phyloP scores from a whole-genome alignment of 2,888 invertebrate species.

The Nycteola revayana region DNA sequence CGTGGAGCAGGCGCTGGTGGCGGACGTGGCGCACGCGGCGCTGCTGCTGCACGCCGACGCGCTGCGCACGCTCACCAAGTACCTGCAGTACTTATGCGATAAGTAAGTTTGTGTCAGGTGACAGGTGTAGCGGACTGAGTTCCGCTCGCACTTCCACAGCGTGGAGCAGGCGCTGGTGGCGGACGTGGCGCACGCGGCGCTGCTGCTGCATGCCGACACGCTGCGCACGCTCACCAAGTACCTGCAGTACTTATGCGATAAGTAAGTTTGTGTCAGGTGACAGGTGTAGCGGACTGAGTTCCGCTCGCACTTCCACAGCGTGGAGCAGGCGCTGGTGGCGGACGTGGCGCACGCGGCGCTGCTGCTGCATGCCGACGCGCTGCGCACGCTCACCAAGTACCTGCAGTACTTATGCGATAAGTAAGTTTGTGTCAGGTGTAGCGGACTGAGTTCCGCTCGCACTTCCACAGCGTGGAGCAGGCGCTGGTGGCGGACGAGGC shows the following conservation, averaged over 20 bases:
- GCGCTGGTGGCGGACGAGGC: slow-evolving; percentile 87
- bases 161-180: slow-evolving; percentile 90
- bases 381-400: slow-evolving; percentile 87
- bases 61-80: slow-evolving; percentile 86
- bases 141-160: slow-evolving; percentile 89
- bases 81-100: slow-evolving; percentile 83
- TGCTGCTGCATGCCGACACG: slow-evolving; percentile 88
- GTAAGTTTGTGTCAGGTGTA: slow-evolving; percentile 88
- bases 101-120: slow-evolving; percentile 89
- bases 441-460: slow-evolving; percentile 91
- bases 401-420: slow-evolving; percentile 83
- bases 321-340: slow-evolving; percentile 88
- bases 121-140: slow-evolving; percentile 91
- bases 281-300: slow-evolving; percentile 92
- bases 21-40: slow-evolving; percentile 82
- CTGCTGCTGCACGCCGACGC: slow-evolving; percentile 89
- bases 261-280: slow-evolving; percentile 89
- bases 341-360: slow-evolving; percentile 83
- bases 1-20: slow-evolving; percentile 89
- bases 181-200: slow-evolving; percentile 80
- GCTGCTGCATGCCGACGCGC: slow-evolving; percentile 87
- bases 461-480: slow-evolving; percentile 91
- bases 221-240: slow-evolving; percentile 87
- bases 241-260: slow-evolving; percentile 82
- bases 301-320: slow-evolving; percentile 89